Evolutionary conservation across 2,888 invertebrate species (phyloP), one percentile per base, ranked within the genome.

Genomic region (Yponomeuta sedellus): DNA sequence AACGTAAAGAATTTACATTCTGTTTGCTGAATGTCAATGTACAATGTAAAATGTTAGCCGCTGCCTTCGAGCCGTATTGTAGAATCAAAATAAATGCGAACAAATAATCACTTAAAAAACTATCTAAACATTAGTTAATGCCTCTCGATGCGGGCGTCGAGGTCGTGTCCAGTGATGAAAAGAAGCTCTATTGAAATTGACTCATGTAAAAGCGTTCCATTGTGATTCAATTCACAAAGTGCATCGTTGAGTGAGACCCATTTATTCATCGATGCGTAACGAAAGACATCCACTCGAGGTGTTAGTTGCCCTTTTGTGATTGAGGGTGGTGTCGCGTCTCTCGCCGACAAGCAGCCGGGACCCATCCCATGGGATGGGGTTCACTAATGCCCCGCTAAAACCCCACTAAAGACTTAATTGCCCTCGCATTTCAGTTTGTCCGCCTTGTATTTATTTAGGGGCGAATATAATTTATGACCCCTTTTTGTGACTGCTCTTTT

Each of bases 341-440:
- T 44, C 8, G 12, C 44, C 44, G 44, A 25, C 25, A 25, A 25
- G 25, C 25, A 25, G 25, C 44, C 44, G 12, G 72, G 69, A 71
- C 73, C 72, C 73, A 70, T 79, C 82, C 80, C 80, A 74, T 72
- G 80, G 82, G 83, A 74, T 72, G 80, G 82, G 83, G 75, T 70
- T 74, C 69, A 72, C 73, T 80, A 80, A 61, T 12, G 61, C 25
- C 71, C 71, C 69, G 71, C 73, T 72, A 72, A 76, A 78, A 72
- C 74, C 69, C 72, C 70, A 72, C 76, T 80, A 76, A 83, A 80
- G 74, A 77, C 78, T 72, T 81, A 82, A 83, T 77, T 80, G 79
- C 75, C 77, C 72, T 12, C 16, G 39, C 56, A 74, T 75, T 70
- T 74, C 69, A 66, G 69, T 67, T 69, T 69, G 70, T 66, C 69